phyloP scores from a whole-genome alignment of 2,113 vertebrate genomes.

The Tetraodon nigroviridis region DNA sequence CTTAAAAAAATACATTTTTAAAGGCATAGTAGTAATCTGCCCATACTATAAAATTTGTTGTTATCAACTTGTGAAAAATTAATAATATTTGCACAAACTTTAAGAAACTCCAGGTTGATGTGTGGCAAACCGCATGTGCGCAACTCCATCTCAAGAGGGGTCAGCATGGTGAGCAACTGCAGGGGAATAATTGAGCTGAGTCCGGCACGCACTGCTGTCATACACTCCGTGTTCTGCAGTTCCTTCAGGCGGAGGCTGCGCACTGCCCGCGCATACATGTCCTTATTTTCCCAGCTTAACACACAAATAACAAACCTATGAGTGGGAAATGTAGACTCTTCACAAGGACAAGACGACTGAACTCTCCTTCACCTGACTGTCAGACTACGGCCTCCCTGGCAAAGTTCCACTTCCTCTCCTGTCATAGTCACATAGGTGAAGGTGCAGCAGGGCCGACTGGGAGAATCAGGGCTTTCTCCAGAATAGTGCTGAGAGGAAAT shows the following conservation, averaged over 20 bases:
- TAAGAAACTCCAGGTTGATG: slow-evolving; percentile 96
- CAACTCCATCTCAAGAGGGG: slow-evolving; percentile 90
- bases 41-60: no score
- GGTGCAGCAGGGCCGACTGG: slow-evolving; percentile 88
- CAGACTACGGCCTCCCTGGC: slow-evolving; percentile 83
- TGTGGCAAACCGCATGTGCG: slow-evolving; percentile 92
- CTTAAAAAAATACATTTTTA: no score
- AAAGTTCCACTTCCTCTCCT: slow-evolving; percentile 92
- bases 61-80: no score
- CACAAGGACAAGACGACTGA: not conserved
- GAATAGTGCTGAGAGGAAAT: slow-evolving; percentile 89
- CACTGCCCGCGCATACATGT: slow-evolving; percentile 84
- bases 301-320: slow-evolving; percentile 16
- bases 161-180: slow-evolving; percentile 90
- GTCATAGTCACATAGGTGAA: slow-evolving; percentile 93
- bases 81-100: slow-evolving; percentile 69
- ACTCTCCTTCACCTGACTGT: slow-evolving; percentile 77
- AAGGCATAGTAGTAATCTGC: no score
- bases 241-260: slow-evolving; percentile 86
- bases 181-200: slow-evolving; percentile 92
- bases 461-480: slow-evolving; percentile 89
- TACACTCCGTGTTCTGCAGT: slow-evolving; percentile 87
- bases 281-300: slow-evolving; percentile 94
- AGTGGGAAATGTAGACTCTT: not conserved
- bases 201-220: slow-evolving; percentile 86